Evolutionary conservation across 2,797 vertebrate genomes (phyloP), one percentile per base, ranked within the genome.

Genomic region (Brachyrhaphis roseni): DNA sequence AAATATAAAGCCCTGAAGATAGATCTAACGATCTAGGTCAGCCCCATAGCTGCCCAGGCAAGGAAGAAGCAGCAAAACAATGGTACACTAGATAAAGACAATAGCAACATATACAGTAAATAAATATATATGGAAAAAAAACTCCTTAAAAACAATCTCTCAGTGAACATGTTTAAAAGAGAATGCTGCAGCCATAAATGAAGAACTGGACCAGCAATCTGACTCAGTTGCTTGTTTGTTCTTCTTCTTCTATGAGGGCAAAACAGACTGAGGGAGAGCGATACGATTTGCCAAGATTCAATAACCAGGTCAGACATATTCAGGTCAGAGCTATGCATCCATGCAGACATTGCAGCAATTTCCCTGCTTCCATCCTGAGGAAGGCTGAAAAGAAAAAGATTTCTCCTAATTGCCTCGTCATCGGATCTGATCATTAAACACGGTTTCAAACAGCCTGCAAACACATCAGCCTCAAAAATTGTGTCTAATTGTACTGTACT

Each of bases 281-380:
- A 86, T 47, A 71, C 85, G 76, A 75, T 81, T 86, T 84, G 86
- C 87, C 82, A 70, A 91, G 84, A 93, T 83, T 90, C 80, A 78
- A 88, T 91, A 94, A 94, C 84, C 90, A 90, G 89, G 87, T 89
- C 90, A 91, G 91, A 92, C 93, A 91, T 88, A 94, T 93, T 92
- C 81, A 88, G 94, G 93, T 93, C 94, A 94, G 81, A 73, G 78
- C 20, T 39, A 36, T 36, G 77, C 79, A 84, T 90, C 70, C 79
- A 79, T 86, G 86, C 81, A 81, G 87, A 87, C 84, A 80, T 80
- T 57, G 74, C 79, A 70, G n/a, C 76, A 72, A 87, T 87, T 75
- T 39, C 46, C 74, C 39, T 41, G 76, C 86, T 76, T 83, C 45
- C 72, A 43, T 76, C 31, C 45, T 64, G 79, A 55, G 88, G 57